phyloP scores from a whole-genome alignment of 2,888 invertebrate genomes.

The Branchinecta sandiegonensis region DNA sequence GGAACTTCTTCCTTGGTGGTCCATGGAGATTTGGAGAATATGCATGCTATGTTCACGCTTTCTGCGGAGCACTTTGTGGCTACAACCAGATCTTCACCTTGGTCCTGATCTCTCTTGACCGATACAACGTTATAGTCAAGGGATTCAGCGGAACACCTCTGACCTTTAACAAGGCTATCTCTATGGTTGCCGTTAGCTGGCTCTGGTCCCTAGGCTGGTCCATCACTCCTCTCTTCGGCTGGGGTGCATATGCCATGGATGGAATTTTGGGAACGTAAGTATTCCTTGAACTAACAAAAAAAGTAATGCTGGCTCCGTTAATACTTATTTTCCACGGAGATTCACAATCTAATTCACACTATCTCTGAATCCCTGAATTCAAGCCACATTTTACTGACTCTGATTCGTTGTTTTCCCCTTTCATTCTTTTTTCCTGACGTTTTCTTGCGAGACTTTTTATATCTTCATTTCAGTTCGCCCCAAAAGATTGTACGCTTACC shows the following conservation, averaged over 20 bases:
- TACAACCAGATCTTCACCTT: constrained; percentile 34
- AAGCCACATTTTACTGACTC: no score
- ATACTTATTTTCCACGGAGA: no score
- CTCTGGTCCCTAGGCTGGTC: constrained; percentile 31
- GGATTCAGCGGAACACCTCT: constrained; percentile 31
- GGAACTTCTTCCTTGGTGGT: constrained; percentile 26
- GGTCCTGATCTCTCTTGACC: constrained; percentile 33
- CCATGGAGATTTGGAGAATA: constrained; percentile 31
- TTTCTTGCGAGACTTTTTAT: no score
- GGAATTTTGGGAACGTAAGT: constrained; percentile 23
- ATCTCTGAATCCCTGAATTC: no score
- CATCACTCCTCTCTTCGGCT: constrained; percentile 33
- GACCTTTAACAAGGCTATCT: constrained; percentile 29
- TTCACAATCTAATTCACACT: no score
- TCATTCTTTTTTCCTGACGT: no score
- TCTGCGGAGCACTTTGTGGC: constrained; percentile 32
- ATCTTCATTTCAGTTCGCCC: no score
- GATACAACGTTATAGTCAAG: constrained; percentile 33
- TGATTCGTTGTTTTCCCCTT: no score
- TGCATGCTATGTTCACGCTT: constrained; percentile 33
- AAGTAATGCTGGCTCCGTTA: background rate
- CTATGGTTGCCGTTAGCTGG: constrained; percentile 34
- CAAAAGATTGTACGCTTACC: no score
- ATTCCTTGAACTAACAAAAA: background rate
- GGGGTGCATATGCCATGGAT: constrained; percentile 26